A percentile compares a stretch with the other conserved stretches of the same genome.
Conservation (phyloP, 2,888 invertebrate species). For the Heliconius sara region DNA sequence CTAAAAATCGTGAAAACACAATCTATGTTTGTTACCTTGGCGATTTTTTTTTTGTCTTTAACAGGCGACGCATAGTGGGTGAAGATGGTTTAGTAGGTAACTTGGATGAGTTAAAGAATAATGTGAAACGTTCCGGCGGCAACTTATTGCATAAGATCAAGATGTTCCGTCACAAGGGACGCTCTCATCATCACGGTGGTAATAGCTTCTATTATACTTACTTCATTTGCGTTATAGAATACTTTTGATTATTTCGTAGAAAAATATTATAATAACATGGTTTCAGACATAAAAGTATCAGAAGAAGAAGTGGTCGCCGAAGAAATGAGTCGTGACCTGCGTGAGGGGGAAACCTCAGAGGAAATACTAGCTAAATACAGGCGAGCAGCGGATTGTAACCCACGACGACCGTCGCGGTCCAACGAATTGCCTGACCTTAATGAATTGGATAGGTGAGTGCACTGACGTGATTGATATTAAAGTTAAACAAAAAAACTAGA, state of each 20-base stretch:
- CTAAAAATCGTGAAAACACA: no score
- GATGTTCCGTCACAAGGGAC: conserved; percentile 79
- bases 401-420: conserved; percentile 56
- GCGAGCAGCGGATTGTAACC: conserved; percentile 81
- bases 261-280: background rate
- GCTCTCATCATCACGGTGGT: conserved; percentile 69
- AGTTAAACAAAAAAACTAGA: no score
- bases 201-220: conserved; percentile 19
- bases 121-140: conserved; percentile 79
- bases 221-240: background rate
- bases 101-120: conserved; percentile 78
- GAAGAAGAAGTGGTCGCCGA: conserved; percentile 68
- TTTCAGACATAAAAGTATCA: conserved; percentile 64
- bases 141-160: conserved; percentile 79
- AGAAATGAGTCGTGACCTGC: conserved; percentile 57
- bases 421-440: conserved; percentile 59
- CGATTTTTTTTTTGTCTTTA: background rate
- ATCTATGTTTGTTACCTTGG: no score
- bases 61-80: conserved; percentile 66
- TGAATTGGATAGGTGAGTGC: conserved; percentile 32
- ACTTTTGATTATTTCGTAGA: background rate
- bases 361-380: conserved; percentile 98
- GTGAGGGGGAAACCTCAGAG: conserved; percentile 88
- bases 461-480: no score
- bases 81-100: conserved; percentile 73